Percentiles rank a stretch among this genome's conserved stretches.
Evolutionary conservation across 1,140 invertebrate species (phyloP).

Genomic region (Venturia canescens): DNA sequence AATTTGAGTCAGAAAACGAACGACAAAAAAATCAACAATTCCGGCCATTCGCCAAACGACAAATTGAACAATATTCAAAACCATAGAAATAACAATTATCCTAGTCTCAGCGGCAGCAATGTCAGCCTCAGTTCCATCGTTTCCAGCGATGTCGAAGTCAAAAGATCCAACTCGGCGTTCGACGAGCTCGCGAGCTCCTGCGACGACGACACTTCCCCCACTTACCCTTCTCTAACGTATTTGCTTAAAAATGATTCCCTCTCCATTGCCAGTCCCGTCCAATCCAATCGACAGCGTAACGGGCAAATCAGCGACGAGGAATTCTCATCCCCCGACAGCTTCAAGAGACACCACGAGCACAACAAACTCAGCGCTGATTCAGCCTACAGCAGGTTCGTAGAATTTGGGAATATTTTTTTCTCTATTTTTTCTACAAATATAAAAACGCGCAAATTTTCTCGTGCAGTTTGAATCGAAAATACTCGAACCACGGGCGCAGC

Average conservation of each 20-base stretch:
- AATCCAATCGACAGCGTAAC: slow-evolving; percentile 51
- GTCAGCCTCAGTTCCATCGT: slow-evolving; percentile 75
- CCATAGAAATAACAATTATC: slow-evolving; percentile 59
- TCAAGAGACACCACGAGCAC: slow-evolving; percentile 63
- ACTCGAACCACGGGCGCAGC: slow-evolving; percentile 69
- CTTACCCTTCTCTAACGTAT: slow-evolving; percentile 63
- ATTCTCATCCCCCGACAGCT: slow-evolving; percentile 70
- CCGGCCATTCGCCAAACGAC: not conserved
- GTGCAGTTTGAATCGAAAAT: slow-evolving; percentile 72
- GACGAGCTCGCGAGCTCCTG: slow-evolving; percentile 78
- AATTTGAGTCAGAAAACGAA: slow-evolving; percentile 61
- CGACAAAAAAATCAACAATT: slow-evolving; percentile 59
- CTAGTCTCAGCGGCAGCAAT: slow-evolving; percentile 69
- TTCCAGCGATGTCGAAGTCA: slow-evolving; percentile 66
- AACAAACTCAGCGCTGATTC: slow-evolving; percentile 79
- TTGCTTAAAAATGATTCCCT: slow-evolving; percentile 66
- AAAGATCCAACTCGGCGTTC: slow-evolving; percentile 72
- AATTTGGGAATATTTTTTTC: slow-evolving; percentile 28
- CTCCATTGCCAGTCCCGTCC: slow-evolving; percentile 61
- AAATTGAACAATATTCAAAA: slow-evolving; percentile 26
- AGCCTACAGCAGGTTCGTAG: slow-evolving; percentile 83
- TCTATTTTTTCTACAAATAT: not conserved
- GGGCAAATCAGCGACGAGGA: slow-evolving; percentile 69
- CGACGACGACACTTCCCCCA: slow-evolving; percentile 71
- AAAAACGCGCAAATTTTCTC: too few relatives aligned